Conservation (phyloP, 1,140 invertebrate genomes). For the Conus ventricosus region DNA sequence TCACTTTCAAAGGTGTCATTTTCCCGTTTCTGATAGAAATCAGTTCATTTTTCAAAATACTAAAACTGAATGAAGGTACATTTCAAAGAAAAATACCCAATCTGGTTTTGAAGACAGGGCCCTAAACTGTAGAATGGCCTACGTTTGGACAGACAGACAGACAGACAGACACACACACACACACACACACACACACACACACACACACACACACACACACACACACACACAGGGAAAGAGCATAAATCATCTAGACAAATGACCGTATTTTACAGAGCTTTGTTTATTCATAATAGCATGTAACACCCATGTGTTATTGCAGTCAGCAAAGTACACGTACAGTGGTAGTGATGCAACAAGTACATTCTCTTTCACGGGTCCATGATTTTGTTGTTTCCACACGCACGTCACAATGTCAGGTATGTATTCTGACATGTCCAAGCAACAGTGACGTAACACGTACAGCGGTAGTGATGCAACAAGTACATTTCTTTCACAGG, state of each 20-base stretch:
- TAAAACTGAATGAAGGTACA: not conserved
- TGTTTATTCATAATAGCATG: too few species aligned
- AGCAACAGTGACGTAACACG: too few species aligned
- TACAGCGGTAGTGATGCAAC: too few species aligned
- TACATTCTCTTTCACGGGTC: too few species aligned
- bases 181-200: not conserved
- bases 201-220: not conserved
- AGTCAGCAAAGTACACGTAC: too few species aligned
- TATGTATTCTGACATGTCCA: too few species aligned
- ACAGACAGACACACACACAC: too few species aligned
- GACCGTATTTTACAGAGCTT: not conserved
- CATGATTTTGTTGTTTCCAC: too few species aligned
- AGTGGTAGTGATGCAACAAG: too few species aligned
- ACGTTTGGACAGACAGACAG: not conserved
- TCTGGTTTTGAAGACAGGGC: not conserved
- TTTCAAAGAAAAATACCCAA: not conserved
- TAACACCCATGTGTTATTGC: too few species aligned
- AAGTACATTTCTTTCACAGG: too few species aligned
- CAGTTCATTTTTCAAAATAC: not conserved
- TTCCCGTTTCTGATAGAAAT: not conserved
- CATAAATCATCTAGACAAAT: not conserved
- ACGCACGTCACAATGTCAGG: too few species aligned
- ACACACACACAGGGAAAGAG: not conserved
- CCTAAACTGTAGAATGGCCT: not conserved
- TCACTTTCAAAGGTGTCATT: not conserved